Base-by-base conservation (phyloP, 92 coral and sea anemone species). In the Isaurus tuberculatus region DNA sequence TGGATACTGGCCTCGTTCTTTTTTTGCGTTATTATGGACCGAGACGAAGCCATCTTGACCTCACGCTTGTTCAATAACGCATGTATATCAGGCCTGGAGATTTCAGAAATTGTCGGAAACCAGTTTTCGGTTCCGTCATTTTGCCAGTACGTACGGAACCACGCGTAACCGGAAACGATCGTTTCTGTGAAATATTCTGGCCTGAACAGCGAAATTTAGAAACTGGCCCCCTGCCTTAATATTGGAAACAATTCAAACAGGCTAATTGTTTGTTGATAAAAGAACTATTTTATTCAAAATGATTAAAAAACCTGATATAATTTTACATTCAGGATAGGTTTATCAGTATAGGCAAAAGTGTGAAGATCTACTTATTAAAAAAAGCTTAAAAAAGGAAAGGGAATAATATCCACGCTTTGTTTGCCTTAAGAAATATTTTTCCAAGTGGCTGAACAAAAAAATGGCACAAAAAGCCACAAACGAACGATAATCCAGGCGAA, bases 391-490 rank as follows among this genome's bases (percentile, higher is more conserved):
- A 63, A 8, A 34, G 42, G 58, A 58, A 25, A 46, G 53, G 13
- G 16, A 46, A 2, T 8, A 46, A 46, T 5, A 6, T 11, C 46
- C 11, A 5, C 32, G 17, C 66, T 74, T 74, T 74, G 80, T 74
- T 74, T 34, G 44, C 9, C 80, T 29, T 28, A 51, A 66, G 2
- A 57, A 77, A 77, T 34, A 58, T 26, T 77, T 22, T 15, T 17
- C 55, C 66, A 20, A 34, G 81, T 75, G 81, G 81, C 67, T 75
- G 40, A 51, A 14, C 82, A 77, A 33, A 34, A 25, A 58, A 51
- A 77, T 57, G 20, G 80, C 11, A 71, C 79, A 30, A 30, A 33
- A 34, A 9, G n/a, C 33, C 27, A 6, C 46, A 14, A 34, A 36
- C 34, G 34, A 28, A 36, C 42, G 40, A 37, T 40, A 8, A 23